Percentiles rank a stretch among this genome's conserved stretches.
Conservation (phyloP, 2,797 vertebrate genomes). For the Aulostomus chinensis region DNA sequence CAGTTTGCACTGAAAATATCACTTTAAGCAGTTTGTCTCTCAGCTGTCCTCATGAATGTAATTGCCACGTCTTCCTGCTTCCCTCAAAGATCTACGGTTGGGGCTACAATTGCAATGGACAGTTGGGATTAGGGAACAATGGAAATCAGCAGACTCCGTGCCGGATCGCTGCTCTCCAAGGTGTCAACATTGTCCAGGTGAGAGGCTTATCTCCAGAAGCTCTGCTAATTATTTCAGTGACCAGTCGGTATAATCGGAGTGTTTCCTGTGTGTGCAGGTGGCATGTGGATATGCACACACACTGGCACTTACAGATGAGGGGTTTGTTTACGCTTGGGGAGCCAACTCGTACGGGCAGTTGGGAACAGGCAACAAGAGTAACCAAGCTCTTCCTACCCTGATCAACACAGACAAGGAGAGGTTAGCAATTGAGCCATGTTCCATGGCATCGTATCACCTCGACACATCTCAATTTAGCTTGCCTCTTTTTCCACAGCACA, state of each 20-base stretch:
- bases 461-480: no score
- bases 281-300: slow-evolving; percentile 97
- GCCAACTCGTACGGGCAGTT: slow-evolving; percentile 97
- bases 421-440: no score
- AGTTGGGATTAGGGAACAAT: slow-evolving; percentile 94
- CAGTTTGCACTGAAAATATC: no score
- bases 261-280: slow-evolving; percentile 76
- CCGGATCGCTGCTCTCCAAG: slow-evolving; percentile 91
- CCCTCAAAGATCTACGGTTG: slow-evolving; percentile 91
- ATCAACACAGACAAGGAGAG: slow-evolving; percentile 94
- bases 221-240: not conserved
- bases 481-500: no score
- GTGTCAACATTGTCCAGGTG: slow-evolving; percentile 90
- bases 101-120: slow-evolving; percentile 98
- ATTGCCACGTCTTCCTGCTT: no score
- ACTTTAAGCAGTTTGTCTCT: no score
- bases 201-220: slow-evolving; percentile 16
- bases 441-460: no score
- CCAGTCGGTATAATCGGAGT: not conserved
- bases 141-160: slow-evolving; percentile 96
- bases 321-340: slow-evolving; percentile 94
- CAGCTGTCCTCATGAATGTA: no score
- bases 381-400: slow-evolving; percentile 90
- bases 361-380: slow-evolving; percentile 97
- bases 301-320: slow-evolving; percentile 93